phyloP scores from a whole-genome alignment of 2,113 vertebrate genomes.

The Phaethon lepturus region DNA sequence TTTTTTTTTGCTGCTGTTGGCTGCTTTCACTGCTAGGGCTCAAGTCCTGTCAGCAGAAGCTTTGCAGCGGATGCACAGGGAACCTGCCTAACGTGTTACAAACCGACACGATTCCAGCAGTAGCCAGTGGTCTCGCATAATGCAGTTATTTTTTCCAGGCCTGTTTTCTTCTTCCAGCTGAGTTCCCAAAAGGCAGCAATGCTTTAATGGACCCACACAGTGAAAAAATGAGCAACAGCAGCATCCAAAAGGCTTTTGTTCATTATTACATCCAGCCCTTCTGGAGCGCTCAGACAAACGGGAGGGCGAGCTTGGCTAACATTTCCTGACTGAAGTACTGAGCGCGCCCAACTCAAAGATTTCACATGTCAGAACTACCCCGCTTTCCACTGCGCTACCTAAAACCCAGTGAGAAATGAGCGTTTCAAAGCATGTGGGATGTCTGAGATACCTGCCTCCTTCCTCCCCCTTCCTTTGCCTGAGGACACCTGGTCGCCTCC shows the following conservation, averaged over 20 bases:
- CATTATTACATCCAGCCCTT: conserved; percentile 29
- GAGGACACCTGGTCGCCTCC: neutral
- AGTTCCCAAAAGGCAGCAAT: conserved; percentile 53
- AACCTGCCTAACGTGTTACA: conserved; percentile 33
- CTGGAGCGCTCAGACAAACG: neutral
- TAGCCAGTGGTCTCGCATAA: conserved; percentile 45
- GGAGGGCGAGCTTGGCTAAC: neutral
- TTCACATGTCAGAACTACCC: neutral
- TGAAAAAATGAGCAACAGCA: conserved; percentile 49
- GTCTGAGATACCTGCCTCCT: neutral
- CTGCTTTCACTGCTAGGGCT: neutral
- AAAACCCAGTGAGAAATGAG: neutral
- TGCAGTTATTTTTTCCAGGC: conserved; percentile 51
- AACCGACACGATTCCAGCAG: conserved; percentile 34
- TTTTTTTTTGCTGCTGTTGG: neutral
- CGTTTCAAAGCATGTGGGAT: neutral
- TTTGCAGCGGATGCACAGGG: neutral
- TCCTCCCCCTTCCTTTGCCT: neutral
- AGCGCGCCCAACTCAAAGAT: neutral
- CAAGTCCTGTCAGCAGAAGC: conserved; percentile 39
- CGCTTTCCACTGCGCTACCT: fast-evolving
- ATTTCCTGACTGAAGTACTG: neutral
- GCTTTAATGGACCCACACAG: conserved; percentile 46
- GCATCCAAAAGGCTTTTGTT: conserved; percentile 51
- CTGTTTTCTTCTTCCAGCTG: conserved; percentile 64